Evolutionary conservation across 2,888 invertebrate genomes (phyloP).

Genomic region (Buathra laborator): DNA sequence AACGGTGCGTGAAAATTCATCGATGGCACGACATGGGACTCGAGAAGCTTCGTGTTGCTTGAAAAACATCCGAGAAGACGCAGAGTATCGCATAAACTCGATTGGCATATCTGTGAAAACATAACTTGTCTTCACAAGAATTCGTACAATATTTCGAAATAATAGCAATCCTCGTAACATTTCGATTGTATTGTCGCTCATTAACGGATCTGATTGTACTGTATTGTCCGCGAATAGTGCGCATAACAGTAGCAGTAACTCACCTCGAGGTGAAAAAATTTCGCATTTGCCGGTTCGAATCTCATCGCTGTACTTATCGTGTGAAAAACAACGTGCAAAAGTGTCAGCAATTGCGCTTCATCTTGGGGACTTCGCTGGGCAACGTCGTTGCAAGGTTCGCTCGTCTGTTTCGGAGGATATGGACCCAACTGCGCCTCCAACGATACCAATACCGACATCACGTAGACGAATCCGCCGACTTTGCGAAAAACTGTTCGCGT

Average conservation of each 20-base stretch:
- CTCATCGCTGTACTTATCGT: slow-evolving; percentile 99
- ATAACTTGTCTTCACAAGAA: neutral
- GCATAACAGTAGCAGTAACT: slow-evolving; percentile 60
- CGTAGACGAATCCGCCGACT: slow-evolving; percentile 98
- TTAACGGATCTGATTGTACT: no score
- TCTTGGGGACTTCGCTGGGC: slow-evolving; percentile 80
- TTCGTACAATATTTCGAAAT: neutral
- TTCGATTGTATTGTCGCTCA: no score
- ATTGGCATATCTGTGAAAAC: slow-evolving; percentile 92
- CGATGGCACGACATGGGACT: slow-evolving; percentile 84
- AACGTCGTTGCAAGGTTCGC: slow-evolving; percentile 85
- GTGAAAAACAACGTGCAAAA: slow-evolving; percentile 96
- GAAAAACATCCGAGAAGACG: slow-evolving; percentile 96
- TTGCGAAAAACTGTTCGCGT: slow-evolving; percentile 98
- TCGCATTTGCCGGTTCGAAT: slow-evolving; percentile 99
- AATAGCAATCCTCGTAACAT: neutral
- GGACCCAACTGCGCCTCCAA: slow-evolving; percentile 93
- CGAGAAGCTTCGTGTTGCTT: slow-evolving; percentile 86
- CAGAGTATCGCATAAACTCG: slow-evolving; percentile 97
- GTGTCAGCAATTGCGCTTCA: slow-evolving; percentile 89
- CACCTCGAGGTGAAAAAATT: slow-evolving; percentile 98
- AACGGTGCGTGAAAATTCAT: slow-evolving; percentile 85
- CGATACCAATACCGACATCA: slow-evolving; percentile 97
- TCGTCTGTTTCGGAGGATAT: slow-evolving; percentile 78
- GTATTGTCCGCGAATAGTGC: neutral